phyloP scores from a whole-genome alignment of 1,140 invertebrate genomes.

The Papilio dardanus region DNA sequence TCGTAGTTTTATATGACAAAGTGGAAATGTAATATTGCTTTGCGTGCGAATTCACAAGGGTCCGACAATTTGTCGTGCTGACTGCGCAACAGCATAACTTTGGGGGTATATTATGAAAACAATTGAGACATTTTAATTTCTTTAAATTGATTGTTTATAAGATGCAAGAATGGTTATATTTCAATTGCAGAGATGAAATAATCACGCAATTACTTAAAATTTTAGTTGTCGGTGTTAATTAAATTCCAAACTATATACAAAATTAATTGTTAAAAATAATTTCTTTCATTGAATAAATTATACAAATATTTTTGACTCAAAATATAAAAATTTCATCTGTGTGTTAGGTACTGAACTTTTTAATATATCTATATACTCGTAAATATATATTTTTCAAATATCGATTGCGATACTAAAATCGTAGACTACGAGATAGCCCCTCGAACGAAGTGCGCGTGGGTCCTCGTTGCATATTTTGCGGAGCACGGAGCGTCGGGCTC shows the following conservation, averaged over 20 bases:
- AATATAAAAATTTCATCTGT: background rate
- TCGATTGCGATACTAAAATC: slow-evolving; percentile 46
- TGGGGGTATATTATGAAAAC: slow-evolving; percentile 55
- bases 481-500: slow-evolving; percentile 52
- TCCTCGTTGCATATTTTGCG: slow-evolving; percentile 59
- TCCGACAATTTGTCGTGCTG: slow-evolving; percentile 67
- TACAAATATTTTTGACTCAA: background rate
- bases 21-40: slow-evolving; percentile 53
- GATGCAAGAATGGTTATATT: background rate
- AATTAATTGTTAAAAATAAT: background rate
- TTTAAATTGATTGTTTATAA: slow-evolving; percentile 9
- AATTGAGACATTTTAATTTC: slow-evolving; percentile 48
- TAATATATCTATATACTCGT: too few relatives aligned
- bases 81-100: slow-evolving; percentile 60
- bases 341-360: too few relatives aligned
- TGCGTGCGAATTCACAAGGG: slow-evolving; percentile 61
- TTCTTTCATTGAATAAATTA: background rate
- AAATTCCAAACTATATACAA: background rate
- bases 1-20: slow-evolving; percentile 40
- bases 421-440: slow-evolving; percentile 39
- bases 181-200: background rate
- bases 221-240: background rate
- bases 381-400: slow-evolving; percentile 15
- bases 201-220: background rate
- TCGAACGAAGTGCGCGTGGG: slow-evolving; percentile 45